Base-by-base conservation (phyloP, 2,113 vertebrate genomes). In the Cricetomys ansorgei region DNA sequence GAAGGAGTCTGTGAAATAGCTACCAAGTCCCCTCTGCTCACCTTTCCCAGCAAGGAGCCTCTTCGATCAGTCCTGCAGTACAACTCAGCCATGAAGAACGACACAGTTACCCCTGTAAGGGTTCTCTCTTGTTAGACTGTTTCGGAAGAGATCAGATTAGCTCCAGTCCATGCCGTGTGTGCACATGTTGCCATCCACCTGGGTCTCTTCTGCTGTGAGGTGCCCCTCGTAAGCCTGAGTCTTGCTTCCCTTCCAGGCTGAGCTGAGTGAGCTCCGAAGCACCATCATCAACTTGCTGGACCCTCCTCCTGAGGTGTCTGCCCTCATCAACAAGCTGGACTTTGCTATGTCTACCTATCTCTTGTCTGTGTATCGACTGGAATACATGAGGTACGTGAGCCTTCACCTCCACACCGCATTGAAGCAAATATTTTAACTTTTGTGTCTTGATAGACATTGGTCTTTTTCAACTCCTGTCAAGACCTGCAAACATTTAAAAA, bases 271-370 rank as follows among this genome's bases (percentile, higher is more conserved):
- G 29, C 97, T 99, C 53, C 98, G 99, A 3, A 98, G 99, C 94
- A 99, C 99, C 97, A 99, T 99, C 96, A 99, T 99, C 97, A 99
- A 99, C 92, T 98, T 99, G 72, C 98, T 99, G 73, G 99, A 99
- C 97, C 99, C 99, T 1, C 98, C 99, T 88, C 99, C 99, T 0
- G 99, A 99, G 96, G 99, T 99, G 70, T 99, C 99, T 1, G 99
- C 99, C 0, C 97, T 99, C 97, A 99, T 99, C 97, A 99, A 99
- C 98, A 99, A 99, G 96, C 97, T 99, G 40, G 99, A 99, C 97
- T 99, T 99, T 27, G 99, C 99, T 96, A 99, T 99, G 99, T 99
- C 99, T 64, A 99, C 99, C 1, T 99, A 99, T 91, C 99, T 99
- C 77, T 99, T 99, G 15, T 99, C 99, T 12, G 99, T 99, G 70